Conservation (phyloP, 2,113 vertebrate species). For the Channa maculata region DNA sequence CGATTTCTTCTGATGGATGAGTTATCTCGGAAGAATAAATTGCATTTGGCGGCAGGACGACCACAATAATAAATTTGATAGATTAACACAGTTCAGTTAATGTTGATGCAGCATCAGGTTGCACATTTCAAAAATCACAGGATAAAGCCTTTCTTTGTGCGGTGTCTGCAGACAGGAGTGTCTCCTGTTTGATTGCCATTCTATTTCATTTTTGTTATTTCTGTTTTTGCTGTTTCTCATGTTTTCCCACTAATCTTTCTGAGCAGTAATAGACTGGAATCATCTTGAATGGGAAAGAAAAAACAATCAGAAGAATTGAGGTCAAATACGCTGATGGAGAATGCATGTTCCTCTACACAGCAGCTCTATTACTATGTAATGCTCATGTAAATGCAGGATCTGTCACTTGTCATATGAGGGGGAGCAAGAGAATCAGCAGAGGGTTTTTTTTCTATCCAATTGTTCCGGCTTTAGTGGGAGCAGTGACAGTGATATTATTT, state of each 20-base stretch:
- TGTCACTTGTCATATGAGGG: conserved; percentile 57
- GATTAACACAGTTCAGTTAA: conserved; percentile 23
- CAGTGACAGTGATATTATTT: conserved; percentile 70
- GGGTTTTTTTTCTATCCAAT: conserved; percentile 48
- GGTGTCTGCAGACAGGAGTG: conserved; percentile 16
- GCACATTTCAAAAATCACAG: conserved; percentile 28
- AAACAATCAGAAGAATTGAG: conserved; percentile 24
- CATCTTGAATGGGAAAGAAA: neutral
- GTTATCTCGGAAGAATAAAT: conserved; percentile 29
- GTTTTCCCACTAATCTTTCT: conserved; percentile 10
- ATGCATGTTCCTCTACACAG: conserved; percentile 42
- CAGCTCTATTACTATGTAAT: conserved; percentile 72
- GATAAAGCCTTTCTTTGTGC: conserved; percentile 34
- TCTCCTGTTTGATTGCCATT: conserved; percentile 47
- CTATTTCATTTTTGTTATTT: conserved; percentile 35
- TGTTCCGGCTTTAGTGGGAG: conserved; percentile 58
- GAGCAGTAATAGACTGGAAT: conserved; percentile 6
- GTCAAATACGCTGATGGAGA: conserved; percentile 40
- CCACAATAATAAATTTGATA: conserved; percentile 22
- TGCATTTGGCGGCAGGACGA: conserved; percentile 8
- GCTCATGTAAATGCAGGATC: conserved; percentile 62
- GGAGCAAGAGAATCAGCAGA: conserved; percentile 22
- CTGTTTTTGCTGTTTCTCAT: conserved; percentile 19
- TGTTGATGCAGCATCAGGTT: conserved; percentile 17
- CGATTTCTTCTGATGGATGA: conserved; percentile 16